Base-by-base conservation (phyloP, 2,797 vertebrate species). In the Xyrichtys novacula region DNA sequence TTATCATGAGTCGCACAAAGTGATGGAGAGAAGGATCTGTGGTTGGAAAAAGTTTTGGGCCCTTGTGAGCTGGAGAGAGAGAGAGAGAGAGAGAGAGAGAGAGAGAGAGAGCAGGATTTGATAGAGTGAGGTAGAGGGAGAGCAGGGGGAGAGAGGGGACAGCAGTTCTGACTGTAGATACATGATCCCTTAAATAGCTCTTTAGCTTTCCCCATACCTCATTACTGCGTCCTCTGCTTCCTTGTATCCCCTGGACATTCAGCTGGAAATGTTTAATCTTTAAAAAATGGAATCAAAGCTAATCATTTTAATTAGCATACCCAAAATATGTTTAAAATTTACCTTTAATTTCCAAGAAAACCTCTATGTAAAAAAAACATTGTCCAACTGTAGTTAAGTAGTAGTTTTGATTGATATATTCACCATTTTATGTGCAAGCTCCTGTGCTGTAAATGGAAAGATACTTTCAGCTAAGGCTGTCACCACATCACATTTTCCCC, bases 21-120 rank as follows among this genome's bases (percentile, higher is more conserved):
- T 9, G 54, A 85, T 74, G 46, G 66, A 80, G 80, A 86, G 77
- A 85, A 70, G 85, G 80, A 76, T 71, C 76, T 83, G 90, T 83
- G 91, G 84, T 91, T 54, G 90, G 93, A 93, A 92, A 93, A 93
- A 79, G 85, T 90, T 92, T 75, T 85, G 77, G 49, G 63, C 61
- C 71, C 80, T 32, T 76, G 83, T 83, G 88, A 91, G 86, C 86
- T 89, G 84, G 84, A 48, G 59, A 52, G 70, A 82, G 78, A 76
- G 64, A 73, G 83, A 80, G 57, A 78, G 65, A 83, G 83, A 65
- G 78, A 69, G 81, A 64, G 57, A 67, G 31, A 82, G 61, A 81
- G 80, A 77, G 66, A 84, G 60, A 84, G 65, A 80, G 52, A 46
- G 57, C 10, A 11, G 2, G 20, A 9, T 22, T 11, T 22, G 10